These are phyloP conservation scores for Heliothis virescens DNA, from an alignment of 1,140 invertebrate species.

Conservation along the genomic window DNA sequence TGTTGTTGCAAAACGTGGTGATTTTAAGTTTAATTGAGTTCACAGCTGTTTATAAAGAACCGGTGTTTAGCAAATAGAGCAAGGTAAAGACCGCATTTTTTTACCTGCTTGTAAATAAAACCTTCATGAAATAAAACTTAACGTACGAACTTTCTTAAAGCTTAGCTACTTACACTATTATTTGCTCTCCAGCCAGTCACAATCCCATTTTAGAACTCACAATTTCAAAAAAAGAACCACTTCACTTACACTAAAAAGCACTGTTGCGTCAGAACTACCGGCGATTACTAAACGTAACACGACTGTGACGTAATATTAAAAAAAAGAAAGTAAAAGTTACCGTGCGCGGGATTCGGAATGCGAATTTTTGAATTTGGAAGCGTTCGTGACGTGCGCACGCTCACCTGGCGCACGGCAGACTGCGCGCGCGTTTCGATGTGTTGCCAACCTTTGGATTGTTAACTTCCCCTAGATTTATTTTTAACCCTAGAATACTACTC, in stretches of 20 bases:
- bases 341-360: constrained; percentile 58
- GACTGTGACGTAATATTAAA: constrained; percentile 60
- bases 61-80: background rate
- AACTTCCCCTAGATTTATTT: background rate
- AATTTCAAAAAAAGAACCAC: constrained; percentile 20
- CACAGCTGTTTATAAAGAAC: background rate
- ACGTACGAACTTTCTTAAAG: background rate
- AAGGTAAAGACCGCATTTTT: background rate
- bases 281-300: constrained; percentile 45
- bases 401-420: constrained; percentile 70
- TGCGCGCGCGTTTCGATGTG: constrained; percentile 50
- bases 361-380: constrained; percentile 65
- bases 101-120: background rate
- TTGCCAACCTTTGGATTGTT: constrained; percentile 10
- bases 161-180: constrained; percentile 3
- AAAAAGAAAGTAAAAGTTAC: constrained; percentile 75
- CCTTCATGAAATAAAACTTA: background rate
- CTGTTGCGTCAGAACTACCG: constrained; percentile 46
- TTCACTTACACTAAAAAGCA: constrained; percentile 41
- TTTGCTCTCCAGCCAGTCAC: constrained; percentile 5
- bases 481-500: too few relatives aligned
- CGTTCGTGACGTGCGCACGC: constrained; percentile 64
- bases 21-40: background rate
- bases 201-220: constrained; percentile 40
- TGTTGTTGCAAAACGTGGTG: background rate